These are phyloP conservation scores for Camelus bactrianus DNA, from an alignment of 2,113 vertebrate species.

Conservation along the genomic window DNA sequence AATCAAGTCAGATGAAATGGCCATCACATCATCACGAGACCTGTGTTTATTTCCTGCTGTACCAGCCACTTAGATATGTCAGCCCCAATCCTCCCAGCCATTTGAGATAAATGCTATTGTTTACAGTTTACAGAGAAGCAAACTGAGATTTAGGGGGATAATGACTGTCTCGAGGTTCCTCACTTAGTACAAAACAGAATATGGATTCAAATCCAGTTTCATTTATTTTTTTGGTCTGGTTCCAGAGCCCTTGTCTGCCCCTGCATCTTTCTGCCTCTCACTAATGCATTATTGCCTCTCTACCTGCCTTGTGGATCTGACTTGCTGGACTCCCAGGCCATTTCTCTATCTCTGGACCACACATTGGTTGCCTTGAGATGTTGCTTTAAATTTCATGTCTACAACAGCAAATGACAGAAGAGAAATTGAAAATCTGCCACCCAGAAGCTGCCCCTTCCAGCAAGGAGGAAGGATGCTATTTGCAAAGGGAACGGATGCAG, in stretches of 20 bases:
- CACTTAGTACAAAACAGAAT: neutral
- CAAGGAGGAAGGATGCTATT: conserved; percentile 47
- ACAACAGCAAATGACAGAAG: neutral
- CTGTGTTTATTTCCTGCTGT: neutral
- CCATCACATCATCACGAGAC: neutral
- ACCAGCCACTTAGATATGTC: neutral
- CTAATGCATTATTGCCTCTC: rapidly evolving
- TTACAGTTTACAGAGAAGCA: neutral
- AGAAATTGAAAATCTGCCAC: conserved; percentile 64
- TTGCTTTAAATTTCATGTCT: conserved; percentile 59
- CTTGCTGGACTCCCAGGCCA: neutral
- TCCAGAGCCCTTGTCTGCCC: neutral
- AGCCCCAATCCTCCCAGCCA: neutral
- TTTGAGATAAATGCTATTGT: neutral
- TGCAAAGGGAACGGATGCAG: neutral
- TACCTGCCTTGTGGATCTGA: neutral
- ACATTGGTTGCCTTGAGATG: neutral
- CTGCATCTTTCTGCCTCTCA: neutral
- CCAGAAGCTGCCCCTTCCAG: conserved; percentile 25
- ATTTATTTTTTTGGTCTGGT: neutral
- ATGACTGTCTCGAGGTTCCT: neutral
- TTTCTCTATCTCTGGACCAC: neutral
- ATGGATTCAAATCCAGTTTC: neutral
- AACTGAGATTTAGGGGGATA: neutral
- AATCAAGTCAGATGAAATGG: neutral